These are phyloP conservation scores for Aplysina aerophoba DNA, from an alignment of 37 sponge, comb jelly and placozoan genomes.

Conservation along the genomic window DNA sequence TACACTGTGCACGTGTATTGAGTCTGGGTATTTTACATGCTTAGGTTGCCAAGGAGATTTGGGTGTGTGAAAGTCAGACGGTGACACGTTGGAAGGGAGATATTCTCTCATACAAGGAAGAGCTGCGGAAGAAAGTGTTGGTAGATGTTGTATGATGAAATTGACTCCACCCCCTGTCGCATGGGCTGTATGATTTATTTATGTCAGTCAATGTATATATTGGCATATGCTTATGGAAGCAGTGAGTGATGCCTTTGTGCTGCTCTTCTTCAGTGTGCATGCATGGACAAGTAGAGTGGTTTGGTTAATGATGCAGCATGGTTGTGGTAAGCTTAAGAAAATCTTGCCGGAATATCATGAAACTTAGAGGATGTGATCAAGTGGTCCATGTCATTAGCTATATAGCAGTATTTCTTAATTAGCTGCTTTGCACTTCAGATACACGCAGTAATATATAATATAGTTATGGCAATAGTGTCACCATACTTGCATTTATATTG, in stretches of 20 bases:
- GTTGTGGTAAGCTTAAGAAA: no score
- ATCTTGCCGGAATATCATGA: no score
- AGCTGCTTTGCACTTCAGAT: no score
- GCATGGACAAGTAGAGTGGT: no score
- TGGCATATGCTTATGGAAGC: neutral
- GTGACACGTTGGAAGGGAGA: slow-evolving; percentile 79
- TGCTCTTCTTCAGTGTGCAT: no score
- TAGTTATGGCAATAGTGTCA: no score
- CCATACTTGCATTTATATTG: no score
- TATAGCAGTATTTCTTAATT: no score
- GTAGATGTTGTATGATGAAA: neutral
- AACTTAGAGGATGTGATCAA: no score
- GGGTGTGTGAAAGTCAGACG: slow-evolving; percentile 92
- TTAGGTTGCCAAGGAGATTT: slow-evolving; percentile 89
- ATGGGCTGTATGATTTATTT: neutral
- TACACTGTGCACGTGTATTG: neutral
- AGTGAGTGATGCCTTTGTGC: neutral
- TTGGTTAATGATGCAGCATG: no score
- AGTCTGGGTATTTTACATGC: neutral
- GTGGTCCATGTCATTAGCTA: no score
- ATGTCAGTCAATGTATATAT: neutral
- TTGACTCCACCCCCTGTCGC: neutral
- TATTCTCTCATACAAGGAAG: slow-evolving; percentile 85
- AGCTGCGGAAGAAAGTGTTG: slow-evolving; percentile 72
- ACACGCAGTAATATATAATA: no score